Base-by-base conservation (phyloP, 2,888 invertebrate species). In the Polyploca ridens region DNA sequence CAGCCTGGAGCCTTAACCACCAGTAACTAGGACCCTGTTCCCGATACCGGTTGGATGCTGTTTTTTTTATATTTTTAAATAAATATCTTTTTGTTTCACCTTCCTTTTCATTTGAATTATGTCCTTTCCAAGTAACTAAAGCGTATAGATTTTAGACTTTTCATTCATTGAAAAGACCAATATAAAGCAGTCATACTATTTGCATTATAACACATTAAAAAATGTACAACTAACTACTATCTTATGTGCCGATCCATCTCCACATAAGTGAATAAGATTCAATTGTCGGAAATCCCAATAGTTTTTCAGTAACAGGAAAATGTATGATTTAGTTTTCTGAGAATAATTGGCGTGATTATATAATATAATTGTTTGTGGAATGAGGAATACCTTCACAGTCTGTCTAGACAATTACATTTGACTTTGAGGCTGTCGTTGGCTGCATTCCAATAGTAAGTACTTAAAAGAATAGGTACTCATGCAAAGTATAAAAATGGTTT, bases 291-390 rank as follows among this genome's bases (percentile, higher is more conserved):
- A 19, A 19, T 10, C 54, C 54, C 54, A 1, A 19, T n/a, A 54
- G 54, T 19, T 54, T 54, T 54, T 54, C 54, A 54, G 54, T 54
- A 54, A 54, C 54, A 54, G 54, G 54, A 54, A 54, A 54, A 54
- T 54, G 54, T 3, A 19, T 10, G 54, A 54, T 19, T 54, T 54
- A 19, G 10, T 19, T 19, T 54, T 19, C 54, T 6, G 54, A 54
- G 54, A 54, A 54, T 54, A 10, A 54, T 3, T 19, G 10, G 54
- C 19, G 54, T 49, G 54, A 54, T 54, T 54, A 19, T 54, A 10
- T 19, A n/a, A 16, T n/a, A 54, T 54, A 1, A 54, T 54, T 16
- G 54, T 54, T 54, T 54, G 41, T 41, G 54, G 16, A 54, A 54
- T 54, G 54, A 54, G 19, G 19, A 54, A 54, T 54, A 19, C 19